phyloP scores from a whole-genome alignment of 2,113 vertebrate species.

The Myiagra hebetior region DNA sequence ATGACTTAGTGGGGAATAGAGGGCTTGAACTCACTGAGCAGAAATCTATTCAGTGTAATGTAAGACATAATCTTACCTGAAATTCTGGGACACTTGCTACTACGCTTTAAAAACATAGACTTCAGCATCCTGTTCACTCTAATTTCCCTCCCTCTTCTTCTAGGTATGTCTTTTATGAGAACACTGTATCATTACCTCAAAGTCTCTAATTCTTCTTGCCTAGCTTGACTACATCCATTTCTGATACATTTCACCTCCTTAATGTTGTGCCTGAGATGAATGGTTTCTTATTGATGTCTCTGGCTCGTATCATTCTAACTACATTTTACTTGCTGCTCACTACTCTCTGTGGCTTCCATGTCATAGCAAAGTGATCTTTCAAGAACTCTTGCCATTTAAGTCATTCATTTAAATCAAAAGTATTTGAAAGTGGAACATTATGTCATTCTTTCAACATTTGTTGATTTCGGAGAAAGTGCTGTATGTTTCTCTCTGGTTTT shows the following conservation, averaged over 20 bases:
- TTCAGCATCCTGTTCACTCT: not conserved
- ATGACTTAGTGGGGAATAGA: not conserved
- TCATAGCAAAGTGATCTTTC: constrained; percentile 52
- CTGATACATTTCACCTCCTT: constrained; percentile 21
- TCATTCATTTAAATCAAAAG: constrained; percentile 32
- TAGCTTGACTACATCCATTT: not conserved
- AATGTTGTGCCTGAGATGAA: constrained; percentile 16
- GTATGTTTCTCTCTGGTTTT: not conserved
- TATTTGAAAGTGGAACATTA: constrained; percentile 1
- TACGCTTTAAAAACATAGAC: not conserved
- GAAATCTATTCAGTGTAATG: not conserved
- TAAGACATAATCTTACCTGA: not conserved
- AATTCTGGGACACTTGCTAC: not conserved
- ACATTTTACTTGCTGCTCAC: constrained; percentile 26
- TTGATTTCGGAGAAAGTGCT: not conserved
- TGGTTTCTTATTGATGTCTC: constrained; percentile 29
- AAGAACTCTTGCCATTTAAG: constrained; percentile 39
- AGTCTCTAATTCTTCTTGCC: constrained; percentile 5
- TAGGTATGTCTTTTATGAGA: not conserved
- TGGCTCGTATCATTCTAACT: not conserved
- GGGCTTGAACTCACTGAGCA: not conserved
- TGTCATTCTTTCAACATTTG: constrained; percentile 1
- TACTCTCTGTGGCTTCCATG: not conserved
- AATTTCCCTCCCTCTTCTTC: not conserved
- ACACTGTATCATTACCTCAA: not conserved